phyloP scores from a whole-genome alignment of 2,797 vertebrate genomes.

The Sebastes hubbsi region DNA sequence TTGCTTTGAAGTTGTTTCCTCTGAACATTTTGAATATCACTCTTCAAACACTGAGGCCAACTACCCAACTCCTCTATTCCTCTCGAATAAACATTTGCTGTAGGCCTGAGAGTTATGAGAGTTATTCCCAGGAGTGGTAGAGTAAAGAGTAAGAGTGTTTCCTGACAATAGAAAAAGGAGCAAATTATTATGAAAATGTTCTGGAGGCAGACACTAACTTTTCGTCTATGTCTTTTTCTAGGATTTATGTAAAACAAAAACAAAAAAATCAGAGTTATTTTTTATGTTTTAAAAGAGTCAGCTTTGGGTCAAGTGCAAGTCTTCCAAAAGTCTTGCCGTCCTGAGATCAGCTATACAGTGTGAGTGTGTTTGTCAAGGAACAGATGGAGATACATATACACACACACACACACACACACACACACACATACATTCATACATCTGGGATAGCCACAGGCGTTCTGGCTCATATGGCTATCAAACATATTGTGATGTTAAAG shows the following conservation, averaged over 20 bases:
- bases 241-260: background rate
- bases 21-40: background rate
- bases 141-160: background rate
- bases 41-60: background rate
- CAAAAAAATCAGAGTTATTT: background rate
- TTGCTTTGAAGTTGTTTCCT: background rate
- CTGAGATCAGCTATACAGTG: conserved; percentile 6
- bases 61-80: background rate
- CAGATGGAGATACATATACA: conserved; percentile 51
- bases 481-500: conserved; percentile 11
- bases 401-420: background rate
- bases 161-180: background rate
- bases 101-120: background rate
- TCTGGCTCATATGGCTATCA: conserved; percentile 32
- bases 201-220: background rate
- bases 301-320: conserved; percentile 10
- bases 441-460: conserved; percentile 42
- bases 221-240: background rate
- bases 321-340: conserved; percentile 1
- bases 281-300: background rate
- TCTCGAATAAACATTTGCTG: background rate
- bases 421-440: conserved; percentile 22
- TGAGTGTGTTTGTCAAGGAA: conserved; percentile 48
- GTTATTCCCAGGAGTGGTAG: background rate
- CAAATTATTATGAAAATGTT: background rate